Evolutionary conservation across 2,888 invertebrate species (phyloP), one percentile per base, ranked within the genome.

Genomic region (Callinectes sapidus): DNA sequence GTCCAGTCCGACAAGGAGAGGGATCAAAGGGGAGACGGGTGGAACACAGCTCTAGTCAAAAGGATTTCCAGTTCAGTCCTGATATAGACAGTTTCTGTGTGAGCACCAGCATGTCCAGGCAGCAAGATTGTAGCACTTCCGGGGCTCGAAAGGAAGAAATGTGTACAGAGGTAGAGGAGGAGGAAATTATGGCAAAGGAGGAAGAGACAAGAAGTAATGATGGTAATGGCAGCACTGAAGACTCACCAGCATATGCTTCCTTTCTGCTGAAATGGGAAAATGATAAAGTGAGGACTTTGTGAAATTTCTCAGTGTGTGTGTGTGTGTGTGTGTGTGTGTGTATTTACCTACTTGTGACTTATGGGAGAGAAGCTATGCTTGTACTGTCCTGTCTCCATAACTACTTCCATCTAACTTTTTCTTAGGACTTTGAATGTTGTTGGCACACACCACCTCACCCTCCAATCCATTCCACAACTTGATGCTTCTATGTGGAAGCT

Each of bases 51-150:
- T 71, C 71, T 32, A 35, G 16, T 35, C n/a, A 35, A 23, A 35
- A 35, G 32, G 81, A 81, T 14, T 35, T 35, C 32, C 81, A 81
- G 81, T 35, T 81, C 0, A 81, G 81, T 32, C 81, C 81, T 16
- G 81, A 81, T 6, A 81, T 81, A 35, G 81, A 81, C 81, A 81
- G 81, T 35, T 81, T 16, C 35, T 81, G 81, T 32, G 16, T 77
- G 28, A 28, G 8, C 18, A 35, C 16, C 81, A 32, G 2, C 32
- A 14, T 14, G 16, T 0, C 81, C 81, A 16, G 18, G 35, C 81
- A 35, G 18, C 35, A 32, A 35, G 35, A n/a, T 2, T 13, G 81
- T 35, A 35, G 81, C 14, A n/a, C 81, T 14, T 81, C 81, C 35
- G 35, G 35, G 35, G 14, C 35, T 2, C 16, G 3, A 16, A 81